Base-by-base conservation (phyloP, 2,797 vertebrate species). In the Rhinatrema bivittatum region DNA sequence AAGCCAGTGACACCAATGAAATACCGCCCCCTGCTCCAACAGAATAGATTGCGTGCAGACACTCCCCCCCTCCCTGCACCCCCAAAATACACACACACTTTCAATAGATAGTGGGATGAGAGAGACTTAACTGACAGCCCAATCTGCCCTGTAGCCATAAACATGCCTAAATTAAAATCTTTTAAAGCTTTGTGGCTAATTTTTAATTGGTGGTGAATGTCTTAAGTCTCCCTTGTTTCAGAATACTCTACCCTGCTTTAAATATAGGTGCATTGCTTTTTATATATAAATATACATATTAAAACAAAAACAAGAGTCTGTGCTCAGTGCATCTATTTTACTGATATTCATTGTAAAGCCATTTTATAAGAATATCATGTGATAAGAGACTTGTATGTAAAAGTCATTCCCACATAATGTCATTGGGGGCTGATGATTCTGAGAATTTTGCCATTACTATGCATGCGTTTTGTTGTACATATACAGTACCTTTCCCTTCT, bases 1-100 rank as follows among this genome's bases (percentile, higher is more conserved):
- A 94, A 34, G 72, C 88, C 48, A 84, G 89, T 10, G 94, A 99
- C 4, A 78, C 90, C 60, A 96, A 94, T 3, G 95, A 99, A 51
- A 82, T 80, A 0, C 89, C 71, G 18, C 28, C 69, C 28, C 50
- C 82, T 0, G 33, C 86, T 19, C 89, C 77, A 3, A 65, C 63
- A 0, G 94, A 97, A 56, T 98, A 88, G 70, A 55, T 47, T n/a
- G n/a, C n/a, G n/a, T n/a, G n/a, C n/a, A n/a, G n/a, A 15, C 7
- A 2, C 15, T 15, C n/a, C 32, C n/a, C n/a, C n/a, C n/a, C 32
- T 42, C n/a, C 18, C n/a, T n/a, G n/a, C n/a, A n/a, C n/a, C n/a
- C n/a, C n/a, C n/a, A n/a, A n/a, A 21, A 46, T 65, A 47, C 56
- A 55, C 58, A 52, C 51, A 51, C 60, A 48, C 51, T 44, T 52